A percentile compares a stretch with the other conserved stretches of the same genome.
These are phyloP conservation scores for Troides helena DNA, from an alignment of 2,888 invertebrate genomes.

Conservation along the genomic window DNA sequence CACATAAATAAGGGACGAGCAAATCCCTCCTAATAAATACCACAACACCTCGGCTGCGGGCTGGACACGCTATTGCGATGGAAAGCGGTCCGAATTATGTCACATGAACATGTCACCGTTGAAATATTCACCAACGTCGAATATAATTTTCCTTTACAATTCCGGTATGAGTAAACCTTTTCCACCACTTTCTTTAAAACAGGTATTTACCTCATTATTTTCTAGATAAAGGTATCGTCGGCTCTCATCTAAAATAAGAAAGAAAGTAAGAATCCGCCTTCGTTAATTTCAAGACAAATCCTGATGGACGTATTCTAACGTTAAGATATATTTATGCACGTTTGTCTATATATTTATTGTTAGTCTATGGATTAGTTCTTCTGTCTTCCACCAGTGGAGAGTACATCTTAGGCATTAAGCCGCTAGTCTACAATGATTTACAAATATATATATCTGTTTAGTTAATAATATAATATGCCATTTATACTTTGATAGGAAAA, in stretches of 20 bases:
- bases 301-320: too few relatives aligned
- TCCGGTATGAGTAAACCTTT: constrained; percentile 23
- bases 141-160: constrained; percentile 30
- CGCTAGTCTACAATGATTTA: too few relatives aligned
- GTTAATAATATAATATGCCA: too few relatives aligned
- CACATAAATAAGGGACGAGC: constrained; percentile 11
- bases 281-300: too few relatives aligned
- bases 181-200: constrained; percentile 19
- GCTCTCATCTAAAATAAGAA: background rate
- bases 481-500: background rate
- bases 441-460: too few relatives aligned
- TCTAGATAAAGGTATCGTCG: background rate
- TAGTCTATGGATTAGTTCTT: too few relatives aligned
- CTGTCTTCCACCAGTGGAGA: too few relatives aligned
- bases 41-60: constrained; percentile 29
- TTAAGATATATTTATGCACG: too few relatives aligned
- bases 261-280: too few relatives aligned
- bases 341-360: too few relatives aligned
- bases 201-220: constrained; percentile 7
- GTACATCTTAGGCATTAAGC: too few relatives aligned
- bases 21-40: constrained; percentile 28
- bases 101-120: constrained; percentile 31
- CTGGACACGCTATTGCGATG: constrained; percentile 22
- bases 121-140: constrained; percentile 30
- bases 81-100: constrained; percentile 31